A percentile compares a stretch with the other conserved stretches of the same genome.
phyloP scores from a whole-genome alignment of 2,113 vertebrate species.

The Daboia siamensis region DNA sequence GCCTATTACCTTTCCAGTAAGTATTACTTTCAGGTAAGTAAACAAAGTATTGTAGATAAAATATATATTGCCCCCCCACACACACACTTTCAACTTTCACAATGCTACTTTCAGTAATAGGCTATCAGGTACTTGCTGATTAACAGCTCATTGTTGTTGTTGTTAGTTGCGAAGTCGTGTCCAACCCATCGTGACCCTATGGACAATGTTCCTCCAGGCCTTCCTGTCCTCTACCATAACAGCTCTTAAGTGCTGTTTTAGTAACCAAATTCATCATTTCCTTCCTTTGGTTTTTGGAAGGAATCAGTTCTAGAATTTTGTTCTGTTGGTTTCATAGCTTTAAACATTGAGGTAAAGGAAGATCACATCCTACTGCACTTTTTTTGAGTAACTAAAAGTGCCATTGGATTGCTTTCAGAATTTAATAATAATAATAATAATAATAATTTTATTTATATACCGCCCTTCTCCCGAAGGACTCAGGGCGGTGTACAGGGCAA shows the following conservation, averaged over 20 bases:
- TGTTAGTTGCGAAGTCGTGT: too few relatives aligned
- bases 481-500: too few relatives aligned
- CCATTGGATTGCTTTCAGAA: neutral
- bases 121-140: conserved; percentile 8
- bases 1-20: neutral
- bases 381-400: neutral
- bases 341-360: neutral
- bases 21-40: neutral
- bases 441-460: too few relatives aligned
- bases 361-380: neutral
- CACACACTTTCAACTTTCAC: neutral
- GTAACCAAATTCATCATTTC: conserved; percentile 8
- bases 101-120: neutral
- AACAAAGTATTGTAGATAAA: neutral
- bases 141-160: too few relatives aligned
- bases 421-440: too few relatives aligned
- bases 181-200: too few relatives aligned
- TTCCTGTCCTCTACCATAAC: too few relatives aligned
- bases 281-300: neutral
- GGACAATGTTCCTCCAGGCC: too few relatives aligned
- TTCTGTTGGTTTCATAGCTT: neutral
- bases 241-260: neutral
- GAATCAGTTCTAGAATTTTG: neutral
- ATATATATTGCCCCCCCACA: neutral
- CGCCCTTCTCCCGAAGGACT: too few relatives aligned